phyloP scores from a whole-genome alignment of 2,888 invertebrate genomes.

The Tenthredo notha region DNA sequence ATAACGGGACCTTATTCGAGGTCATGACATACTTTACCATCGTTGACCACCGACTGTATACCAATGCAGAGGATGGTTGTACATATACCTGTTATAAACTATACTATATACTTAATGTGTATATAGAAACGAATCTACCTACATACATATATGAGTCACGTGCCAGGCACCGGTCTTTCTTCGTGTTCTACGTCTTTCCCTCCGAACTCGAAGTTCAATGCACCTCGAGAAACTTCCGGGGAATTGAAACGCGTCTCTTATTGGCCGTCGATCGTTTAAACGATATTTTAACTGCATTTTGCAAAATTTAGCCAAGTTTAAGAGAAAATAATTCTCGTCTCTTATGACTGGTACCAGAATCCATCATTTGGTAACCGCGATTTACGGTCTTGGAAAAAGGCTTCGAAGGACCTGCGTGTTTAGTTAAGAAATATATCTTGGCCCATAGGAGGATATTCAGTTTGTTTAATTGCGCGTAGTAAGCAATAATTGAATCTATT shows the following conservation, averaged over 20 bases:
- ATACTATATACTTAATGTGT: conserved; percentile 37
- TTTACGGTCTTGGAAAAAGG: not conserved
- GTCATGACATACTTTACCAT: conserved; percentile 76
- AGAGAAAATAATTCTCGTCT: not conserved
- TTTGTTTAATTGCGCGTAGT: not conserved
- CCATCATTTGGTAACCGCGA: not conserved
- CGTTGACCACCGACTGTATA: conserved; percentile 39
- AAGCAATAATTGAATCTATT: not conserved
- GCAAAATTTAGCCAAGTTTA: not conserved
- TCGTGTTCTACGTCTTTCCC: conserved; percentile 48
- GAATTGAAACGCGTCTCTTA: conserved; percentile 14
- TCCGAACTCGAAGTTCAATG: conserved; percentile 58
- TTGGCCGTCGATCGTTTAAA: conserved; percentile 10
- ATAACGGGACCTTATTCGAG: conserved; percentile 76
- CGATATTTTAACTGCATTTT: not conserved
- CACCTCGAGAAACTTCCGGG: conserved; percentile 51
- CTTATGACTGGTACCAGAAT: not conserved
- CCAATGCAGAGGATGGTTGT: conserved; percentile 31
- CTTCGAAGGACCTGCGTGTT: not conserved
- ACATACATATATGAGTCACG: conserved; percentile 48
- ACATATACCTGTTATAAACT: conserved; percentile 58
- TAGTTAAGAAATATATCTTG: not conserved
- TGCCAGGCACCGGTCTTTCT: conserved; percentile 45
- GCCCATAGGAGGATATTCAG: not conserved
- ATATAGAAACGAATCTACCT: conserved; percentile 1